Percentiles rank a stretch among this genome's conserved stretches.
phyloP scores from a whole-genome alignment of 2,888 invertebrate species.

The Timema cristinae region DNA sequence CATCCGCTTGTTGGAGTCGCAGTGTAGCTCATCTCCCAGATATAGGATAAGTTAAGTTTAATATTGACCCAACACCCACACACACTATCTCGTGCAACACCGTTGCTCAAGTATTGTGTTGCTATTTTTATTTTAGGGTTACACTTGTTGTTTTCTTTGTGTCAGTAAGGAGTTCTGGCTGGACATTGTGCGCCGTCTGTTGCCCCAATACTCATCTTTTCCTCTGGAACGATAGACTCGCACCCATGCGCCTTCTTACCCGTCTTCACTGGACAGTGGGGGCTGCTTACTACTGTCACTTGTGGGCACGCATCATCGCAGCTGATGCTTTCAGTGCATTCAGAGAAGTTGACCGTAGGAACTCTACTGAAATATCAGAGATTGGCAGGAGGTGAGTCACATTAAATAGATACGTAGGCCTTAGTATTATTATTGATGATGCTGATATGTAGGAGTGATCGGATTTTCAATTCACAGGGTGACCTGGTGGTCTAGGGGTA shows the following conservation, averaged over 20 bases:
- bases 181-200: conserved; percentile 68
- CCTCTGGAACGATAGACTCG: conserved; percentile 71
- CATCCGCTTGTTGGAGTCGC: not conserved
- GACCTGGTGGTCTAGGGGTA: too few relatives aligned
- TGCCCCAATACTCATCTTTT: conserved; percentile 76
- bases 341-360: conserved; percentile 54
- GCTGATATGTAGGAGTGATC: not conserved
- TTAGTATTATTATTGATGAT: conserved; percentile 13
- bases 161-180: conserved; percentile 73
- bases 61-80: too few relatives aligned
- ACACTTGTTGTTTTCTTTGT: conserved; percentile 15
- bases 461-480: too few relatives aligned
- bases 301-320: conserved; percentile 87
- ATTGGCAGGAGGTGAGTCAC: conserved; percentile 37
- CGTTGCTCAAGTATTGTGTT: too few relatives aligned
- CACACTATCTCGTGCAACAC: too few relatives aligned
- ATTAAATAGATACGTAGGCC: not conserved
- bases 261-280: conserved; percentile 79
- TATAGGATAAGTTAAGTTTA: too few relatives aligned
- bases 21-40: not conserved
- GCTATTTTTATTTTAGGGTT: too few relatives aligned
- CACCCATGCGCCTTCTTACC: conserved; percentile 82
- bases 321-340: conserved; percentile 88
- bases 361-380: conserved; percentile 35
- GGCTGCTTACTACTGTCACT: conserved; percentile 76